Base-by-base conservation (phyloP, 1,140 invertebrate genomes). In the Vollenhovia emeryi region DNA sequence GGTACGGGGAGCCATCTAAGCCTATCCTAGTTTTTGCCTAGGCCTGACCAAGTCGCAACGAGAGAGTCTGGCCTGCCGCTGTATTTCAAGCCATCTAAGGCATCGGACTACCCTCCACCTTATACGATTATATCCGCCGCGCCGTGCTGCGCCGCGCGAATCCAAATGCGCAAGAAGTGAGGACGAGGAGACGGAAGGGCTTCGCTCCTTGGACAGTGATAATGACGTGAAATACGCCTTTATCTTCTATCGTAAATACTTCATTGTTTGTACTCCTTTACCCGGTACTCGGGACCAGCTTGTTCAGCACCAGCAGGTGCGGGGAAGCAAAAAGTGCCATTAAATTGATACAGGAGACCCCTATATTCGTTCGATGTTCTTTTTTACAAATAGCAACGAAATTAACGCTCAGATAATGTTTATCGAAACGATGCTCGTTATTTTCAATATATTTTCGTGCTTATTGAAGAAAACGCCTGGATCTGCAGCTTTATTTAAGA, bases 11-110 rank as follows among this genome's bases (percentile, higher is more conserved):
- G 86, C 92, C 92, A 93, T 93, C 92, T 93, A 93, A 89, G 92
- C 90, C 89, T 92, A 93, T 94, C 92, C 93, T 93, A 93, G 93
- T 94, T 94, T 94, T 94, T 94, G 87, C 87, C 90, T 92, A 91
- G 30, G 6, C 48, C 11, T 55, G 64, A 45, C 62, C 86, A 69
- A 87, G 30, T 62, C 27, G 62, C 66, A 60, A 73, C 52, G 50
- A 66, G 21, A 36, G 62, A 57, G 57, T 36, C 24, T 27, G 85
- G 87, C 82, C 84, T 87, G 89, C 84, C 86, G 85, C 74, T 85
- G 60, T 80, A 86, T 86, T 90, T 91, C 85, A 83, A 92, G 80
- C 92, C 92, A 92, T 93, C 92, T 93, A 92, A 80, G 92, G 92
- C 85, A 84, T 87, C 79, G 68, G 57, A 21, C 66, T 62, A 80